A percentile compares a stretch with the other conserved stretches of the same genome.
These are phyloP conservation scores for Centropus unirufus DNA, from an alignment of 2,113 vertebrate genomes.

Conservation along the genomic window DNA sequence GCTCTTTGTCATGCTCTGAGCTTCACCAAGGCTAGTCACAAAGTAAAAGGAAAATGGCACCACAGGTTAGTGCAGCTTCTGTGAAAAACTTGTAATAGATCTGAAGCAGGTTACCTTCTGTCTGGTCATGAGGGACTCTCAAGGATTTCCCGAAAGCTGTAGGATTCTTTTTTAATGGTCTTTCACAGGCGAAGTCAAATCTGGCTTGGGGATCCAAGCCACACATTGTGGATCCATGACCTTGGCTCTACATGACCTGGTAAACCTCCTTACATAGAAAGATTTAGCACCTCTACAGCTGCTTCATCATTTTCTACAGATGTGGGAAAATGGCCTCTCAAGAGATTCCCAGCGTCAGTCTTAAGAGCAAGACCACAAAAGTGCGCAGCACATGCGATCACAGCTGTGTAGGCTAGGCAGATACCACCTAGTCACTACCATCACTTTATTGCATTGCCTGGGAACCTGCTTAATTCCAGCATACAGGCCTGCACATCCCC, in stretches of 20 bases:
- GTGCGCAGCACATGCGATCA: rapidly evolving
- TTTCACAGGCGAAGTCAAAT: neutral
- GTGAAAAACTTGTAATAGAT: neutral
- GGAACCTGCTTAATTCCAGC: neutral
- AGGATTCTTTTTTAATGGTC: neutral
- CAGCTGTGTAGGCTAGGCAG: neutral
- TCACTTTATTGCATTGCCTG: neutral
- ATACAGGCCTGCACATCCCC: neutral
- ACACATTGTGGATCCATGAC: neutral
- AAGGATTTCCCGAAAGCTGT: neutral
- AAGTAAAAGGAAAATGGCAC: neutral
- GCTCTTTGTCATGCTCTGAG: neutral
- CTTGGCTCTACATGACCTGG: neutral
- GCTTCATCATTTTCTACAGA: neutral
- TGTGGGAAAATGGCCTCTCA: neutral
- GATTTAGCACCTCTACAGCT: neutral
- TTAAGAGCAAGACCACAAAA: neutral
- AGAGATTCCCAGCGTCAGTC: neutral
- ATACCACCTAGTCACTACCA: neutral
- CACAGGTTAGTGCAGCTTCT: neutral
- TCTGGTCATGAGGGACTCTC: neutral
- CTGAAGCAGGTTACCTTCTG: neutral
- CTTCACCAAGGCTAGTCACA: neutral
- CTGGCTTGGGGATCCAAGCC: neutral
- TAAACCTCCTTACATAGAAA: neutral